Evolutionary conservation across 2,797 vertebrate species (phyloP).

Genomic region (Dendrocincla tyrannina): DNA sequence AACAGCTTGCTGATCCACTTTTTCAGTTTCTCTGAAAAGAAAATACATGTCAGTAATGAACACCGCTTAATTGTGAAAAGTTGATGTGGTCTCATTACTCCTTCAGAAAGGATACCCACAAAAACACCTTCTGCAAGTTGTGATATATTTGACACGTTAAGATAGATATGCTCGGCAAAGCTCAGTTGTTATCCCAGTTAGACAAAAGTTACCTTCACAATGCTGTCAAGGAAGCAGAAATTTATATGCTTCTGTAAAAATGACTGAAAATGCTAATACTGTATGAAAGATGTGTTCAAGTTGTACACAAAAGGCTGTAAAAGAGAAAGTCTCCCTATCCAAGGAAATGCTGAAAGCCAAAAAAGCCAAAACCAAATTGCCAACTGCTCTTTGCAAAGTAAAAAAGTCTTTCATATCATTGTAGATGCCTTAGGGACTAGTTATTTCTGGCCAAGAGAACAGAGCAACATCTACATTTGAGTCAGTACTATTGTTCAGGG

Average conservation of each 20-base stretch:
- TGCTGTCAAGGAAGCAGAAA: background rate
- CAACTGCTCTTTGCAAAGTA: background rate
- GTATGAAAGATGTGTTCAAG: background rate
- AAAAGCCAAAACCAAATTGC: background rate
- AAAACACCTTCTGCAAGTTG: background rate
- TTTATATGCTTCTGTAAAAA: background rate
- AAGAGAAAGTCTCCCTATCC: background rate
- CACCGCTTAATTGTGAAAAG: background rate
- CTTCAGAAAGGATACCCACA: background rate
- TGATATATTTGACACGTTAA: background rate
- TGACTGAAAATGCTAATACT: background rate
- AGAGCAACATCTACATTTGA: background rate
- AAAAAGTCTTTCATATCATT: background rate
- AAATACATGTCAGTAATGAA: background rate
- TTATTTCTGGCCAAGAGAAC: background rate
- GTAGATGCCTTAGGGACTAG: background rate
- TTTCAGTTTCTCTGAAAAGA: conserved; percentile 81
- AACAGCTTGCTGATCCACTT: conserved; percentile 81
- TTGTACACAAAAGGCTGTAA: background rate
- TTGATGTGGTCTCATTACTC: background rate
- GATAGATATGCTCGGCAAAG: background rate
- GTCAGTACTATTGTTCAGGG: background rate
- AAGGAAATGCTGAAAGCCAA: background rate
- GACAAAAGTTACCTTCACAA: background rate
- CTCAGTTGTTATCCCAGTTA: background rate